Evolutionary conservation across 2,797 vertebrate genomes (phyloP).

Genomic region (Sarcophilus harrisii): DNA sequence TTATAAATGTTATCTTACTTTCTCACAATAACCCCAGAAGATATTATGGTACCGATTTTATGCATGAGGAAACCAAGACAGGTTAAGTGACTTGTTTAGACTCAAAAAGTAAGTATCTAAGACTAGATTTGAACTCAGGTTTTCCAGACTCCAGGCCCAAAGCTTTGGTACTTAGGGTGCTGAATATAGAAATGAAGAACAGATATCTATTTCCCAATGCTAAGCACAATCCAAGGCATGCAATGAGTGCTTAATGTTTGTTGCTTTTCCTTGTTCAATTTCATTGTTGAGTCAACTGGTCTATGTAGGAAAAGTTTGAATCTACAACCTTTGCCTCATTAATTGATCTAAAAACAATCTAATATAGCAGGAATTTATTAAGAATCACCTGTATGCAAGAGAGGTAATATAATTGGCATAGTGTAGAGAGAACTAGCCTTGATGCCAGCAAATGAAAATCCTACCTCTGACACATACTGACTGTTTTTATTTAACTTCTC

Average conservation of each 20-base stretch:
- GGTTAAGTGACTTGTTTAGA: background rate
- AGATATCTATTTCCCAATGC: background rate
- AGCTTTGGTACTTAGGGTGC: background rate
- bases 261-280: background rate
- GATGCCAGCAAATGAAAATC: background rate
- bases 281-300: background rate
- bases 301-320: background rate
- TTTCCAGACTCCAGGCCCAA: background rate
- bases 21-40: background rate
- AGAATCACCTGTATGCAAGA: background rate
- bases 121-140: background rate
- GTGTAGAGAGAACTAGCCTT: background rate
- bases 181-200: constrained; percentile 18
- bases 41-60: background rate
- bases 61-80: background rate
- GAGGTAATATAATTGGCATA: background rate
- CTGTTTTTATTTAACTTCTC: background rate
- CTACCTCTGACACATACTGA: background rate
- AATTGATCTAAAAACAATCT: background rate
- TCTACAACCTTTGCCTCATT: background rate
- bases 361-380: background rate
- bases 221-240: background rate
- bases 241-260: background rate
- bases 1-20: background rate
- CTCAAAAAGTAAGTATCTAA: background rate